Base-by-base conservation (phyloP, 1,140 invertebrate species). In the Neotoxoptera formosana region DNA sequence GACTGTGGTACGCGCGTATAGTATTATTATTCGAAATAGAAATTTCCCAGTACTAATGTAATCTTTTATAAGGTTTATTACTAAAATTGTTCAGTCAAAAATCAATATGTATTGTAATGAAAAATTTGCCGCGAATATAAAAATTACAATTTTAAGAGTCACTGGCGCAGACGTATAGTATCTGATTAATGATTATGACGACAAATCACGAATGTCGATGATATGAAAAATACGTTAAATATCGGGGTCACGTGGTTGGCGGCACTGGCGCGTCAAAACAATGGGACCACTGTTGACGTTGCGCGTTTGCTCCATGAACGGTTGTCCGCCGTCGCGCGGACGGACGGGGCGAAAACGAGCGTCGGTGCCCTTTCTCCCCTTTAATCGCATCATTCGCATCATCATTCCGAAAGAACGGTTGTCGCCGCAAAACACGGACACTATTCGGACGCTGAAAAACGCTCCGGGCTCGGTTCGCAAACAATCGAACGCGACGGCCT, bases 211-310 rank as follows among this genome's bases (percentile, higher is more conserved):
- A 47, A 48, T n/a, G 84, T 34, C 4, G 7, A 88, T 88, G 87
- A 89, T 89, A 90, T n/a, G 36, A 60, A 34, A 90, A 90, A 90
- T 67, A 41, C 89, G 89, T 90, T 90, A 90, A 45, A 90, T 60
- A 45, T 67, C 17, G 14, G 30, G 14, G 21, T 34, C 25, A 41
- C 2, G 48, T 8, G 2, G 89, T 90, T 90, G 89, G 53, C 53
- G 25, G 53, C 53, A 67, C 89, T 90, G 51, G 51, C 17, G 53
- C 11, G 45, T 90, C 36, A 90, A 67, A 90, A 90, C 89, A 45
- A 67, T 76, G 89, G 34, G 30, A 41, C 17, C 89, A 90, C 89
- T 90, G 89, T 47, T 30, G 30, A 67, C 17, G 14, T 60, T 30
- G 14, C 25, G 56, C 36, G 36, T 90, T 90, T 90, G 2, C 25